Evolutionary conservation across 2,888 invertebrate species (phyloP), one percentile per base, ranked within the genome.

Genomic region (Arrhopalites spinosus): DNA sequence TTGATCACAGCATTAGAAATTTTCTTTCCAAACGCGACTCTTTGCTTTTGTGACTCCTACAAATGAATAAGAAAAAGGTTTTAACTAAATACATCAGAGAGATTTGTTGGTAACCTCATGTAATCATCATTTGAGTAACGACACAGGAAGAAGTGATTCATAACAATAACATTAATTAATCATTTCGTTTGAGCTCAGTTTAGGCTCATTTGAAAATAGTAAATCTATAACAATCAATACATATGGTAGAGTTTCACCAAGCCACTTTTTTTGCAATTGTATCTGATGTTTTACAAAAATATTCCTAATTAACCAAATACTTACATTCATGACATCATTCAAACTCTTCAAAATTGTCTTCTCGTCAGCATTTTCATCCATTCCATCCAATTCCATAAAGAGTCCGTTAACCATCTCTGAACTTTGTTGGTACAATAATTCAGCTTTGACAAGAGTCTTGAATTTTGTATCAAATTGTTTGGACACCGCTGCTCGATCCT

Each of bases 401-500:
- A 27, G 27, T 7, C 17, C 13, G 13, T 56, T 53, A 17, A 68
- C 47, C n/a, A 74, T 67, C 11, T 68, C 47, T 15, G 45, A 23
- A n/a, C 43, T 50, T 27, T 67, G 43, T 15, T 53, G 8, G 25
- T 56, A 74, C 1, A 30, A 20, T 3, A 43, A 2, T 43, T 74
- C 74, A 1, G 56, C 43, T 20, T 27, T 27, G 56, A 74, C 36
- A 2, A 74, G 50, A 5, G 20, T 23, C 29, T 53, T 17, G 23
- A 68, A 27, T 11, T 20, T 13, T 30, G 53, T 13, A 29, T 68
- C 45, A 1, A 74, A 25, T 67, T 50, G 67, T 27, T 74, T 30
- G 15, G 43, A 36, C 3, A 74, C 43, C 15, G 5, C 29, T 17
- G 7, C 23, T 50, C 29, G 11, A 11, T 36, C 36, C 23, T 56